These are phyloP conservation scores for Seriola aureovittata DNA, from an alignment of 2,113 vertebrate species.

Conservation along the genomic window DNA sequence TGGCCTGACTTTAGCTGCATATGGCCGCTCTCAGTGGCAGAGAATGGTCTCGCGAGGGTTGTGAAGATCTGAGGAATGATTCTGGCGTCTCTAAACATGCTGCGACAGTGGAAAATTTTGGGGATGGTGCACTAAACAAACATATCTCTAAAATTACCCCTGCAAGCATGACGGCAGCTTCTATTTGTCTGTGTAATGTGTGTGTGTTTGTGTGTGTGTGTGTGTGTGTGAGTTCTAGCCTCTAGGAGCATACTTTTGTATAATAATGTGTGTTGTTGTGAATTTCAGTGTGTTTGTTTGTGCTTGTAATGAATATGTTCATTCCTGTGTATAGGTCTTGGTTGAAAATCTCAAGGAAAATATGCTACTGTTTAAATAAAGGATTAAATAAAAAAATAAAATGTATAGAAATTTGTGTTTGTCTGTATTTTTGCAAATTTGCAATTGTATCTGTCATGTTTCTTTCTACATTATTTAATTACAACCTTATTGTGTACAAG, in stretches of 20 bases:
- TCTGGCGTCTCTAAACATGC: not conserved
- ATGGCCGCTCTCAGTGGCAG: not conserved
- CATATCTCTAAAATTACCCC: not conserved
- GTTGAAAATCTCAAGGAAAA: not conserved
- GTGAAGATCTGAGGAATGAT: conserved; percentile 15
- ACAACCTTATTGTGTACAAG: not conserved
- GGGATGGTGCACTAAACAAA: conserved; percentile 4
- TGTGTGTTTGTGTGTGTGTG: not conserved
- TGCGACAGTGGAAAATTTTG: not conserved
- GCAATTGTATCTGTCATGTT: not conserved
- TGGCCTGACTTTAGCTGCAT: conserved; percentile 78
- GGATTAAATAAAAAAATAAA: not conserved
- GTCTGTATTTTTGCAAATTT: not conserved
- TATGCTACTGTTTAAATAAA: not conserved
- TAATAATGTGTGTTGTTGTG: not conserved
- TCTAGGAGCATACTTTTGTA: not conserved
- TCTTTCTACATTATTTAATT: not conserved
- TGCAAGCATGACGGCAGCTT: not conserved
- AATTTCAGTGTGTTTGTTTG: not conserved
- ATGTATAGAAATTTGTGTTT: not conserved
- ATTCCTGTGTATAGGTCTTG: not conserved
- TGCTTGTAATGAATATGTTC: not conserved
- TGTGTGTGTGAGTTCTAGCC: not conserved
- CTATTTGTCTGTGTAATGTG: not conserved
- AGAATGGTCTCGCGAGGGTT: not conserved